These are phyloP conservation scores for Acanthochromis polyacanthus DNA, from an alignment of 2,113 vertebrate genomes.

Conservation along the genomic window DNA sequence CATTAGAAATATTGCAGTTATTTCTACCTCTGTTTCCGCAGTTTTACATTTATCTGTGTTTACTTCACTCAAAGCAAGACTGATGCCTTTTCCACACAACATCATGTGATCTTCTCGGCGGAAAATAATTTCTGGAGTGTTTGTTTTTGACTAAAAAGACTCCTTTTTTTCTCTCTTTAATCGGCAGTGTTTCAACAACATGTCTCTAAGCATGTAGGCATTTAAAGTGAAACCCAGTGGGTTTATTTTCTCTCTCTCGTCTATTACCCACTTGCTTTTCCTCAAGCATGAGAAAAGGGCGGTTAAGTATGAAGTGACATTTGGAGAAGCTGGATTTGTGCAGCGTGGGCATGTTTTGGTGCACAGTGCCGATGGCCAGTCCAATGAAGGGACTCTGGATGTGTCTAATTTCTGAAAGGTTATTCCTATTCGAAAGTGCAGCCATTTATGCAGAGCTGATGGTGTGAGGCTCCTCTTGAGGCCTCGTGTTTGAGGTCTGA, in stretches of 20 bases:
- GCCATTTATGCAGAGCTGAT: conserved; percentile 61
- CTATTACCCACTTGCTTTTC: conserved; percentile 67
- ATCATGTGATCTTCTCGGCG: neutral
- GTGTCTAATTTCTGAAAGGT: conserved; percentile 71
- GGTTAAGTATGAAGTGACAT: conserved; percentile 83
- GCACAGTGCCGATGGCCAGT: conserved; percentile 66
- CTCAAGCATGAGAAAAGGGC: conserved; percentile 74
- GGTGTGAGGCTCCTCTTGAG: conserved; percentile 28
- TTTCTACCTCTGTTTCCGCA: neutral
- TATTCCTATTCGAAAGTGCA: conserved; percentile 68
- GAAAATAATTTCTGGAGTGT: conserved; percentile 14
- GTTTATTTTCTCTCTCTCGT: conserved; percentile 45
- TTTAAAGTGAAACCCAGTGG: conserved; percentile 61
- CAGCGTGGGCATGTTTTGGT: conserved; percentile 67
- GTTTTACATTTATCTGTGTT: neutral
- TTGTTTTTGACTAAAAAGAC: neutral
- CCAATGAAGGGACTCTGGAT: conserved; percentile 63
- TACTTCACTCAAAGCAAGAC: neutral
- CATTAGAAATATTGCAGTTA: too few relatives aligned
- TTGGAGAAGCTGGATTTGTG: conserved; percentile 77
- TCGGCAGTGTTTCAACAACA: conserved; percentile 47
- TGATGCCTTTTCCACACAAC: neutral
- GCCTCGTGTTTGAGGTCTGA: conserved; percentile 46
- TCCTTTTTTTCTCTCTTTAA: conserved; percentile 28
- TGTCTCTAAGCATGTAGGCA: conserved; percentile 71